Conservation (phyloP, 2,113 vertebrate genomes). For the Euleptes europaea region DNA sequence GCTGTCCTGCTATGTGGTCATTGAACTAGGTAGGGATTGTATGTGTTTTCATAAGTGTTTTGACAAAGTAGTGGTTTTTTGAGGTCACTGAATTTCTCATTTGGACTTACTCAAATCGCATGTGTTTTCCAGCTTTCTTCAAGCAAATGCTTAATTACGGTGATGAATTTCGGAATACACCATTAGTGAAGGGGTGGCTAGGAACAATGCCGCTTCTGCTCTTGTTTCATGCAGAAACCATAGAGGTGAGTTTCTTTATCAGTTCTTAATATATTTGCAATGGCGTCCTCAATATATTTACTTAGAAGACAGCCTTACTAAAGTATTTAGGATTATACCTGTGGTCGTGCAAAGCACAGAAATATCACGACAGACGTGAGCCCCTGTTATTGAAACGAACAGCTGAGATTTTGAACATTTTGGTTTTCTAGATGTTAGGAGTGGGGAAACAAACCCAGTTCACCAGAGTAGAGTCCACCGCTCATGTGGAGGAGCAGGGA, state of each 20-base stretch:
- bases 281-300: neutral
- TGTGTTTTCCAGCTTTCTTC: slow-evolving; percentile 85
- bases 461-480: too few relatives aligned
- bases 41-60: neutral
- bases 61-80: neutral
- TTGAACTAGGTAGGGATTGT: neutral
- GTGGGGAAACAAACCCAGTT: too few relatives aligned
- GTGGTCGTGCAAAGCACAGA: neutral
- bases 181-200: slow-evolving; percentile 87
- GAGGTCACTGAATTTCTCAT: neutral
- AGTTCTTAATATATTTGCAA: neutral
- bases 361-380: neutral
- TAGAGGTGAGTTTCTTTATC: slow-evolving; percentile 81
- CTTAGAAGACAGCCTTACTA: neutral
- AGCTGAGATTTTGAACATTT: neutral
- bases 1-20: neutral
- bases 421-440: neutral
- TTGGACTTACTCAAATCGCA: neutral
- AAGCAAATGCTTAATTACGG: slow-evolving; percentile 71
- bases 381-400: neutral
- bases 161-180: slow-evolving; percentile 52
- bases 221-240: slow-evolving; percentile 82
- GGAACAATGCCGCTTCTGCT: slow-evolving; percentile 81
- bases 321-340: neutral
- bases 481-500: too few relatives aligned